Percentiles rank a stretch among this genome's conserved stretches.
phyloP scores from a whole-genome alignment of 2,888 invertebrate species.

The Archips crataeganus region DNA sequence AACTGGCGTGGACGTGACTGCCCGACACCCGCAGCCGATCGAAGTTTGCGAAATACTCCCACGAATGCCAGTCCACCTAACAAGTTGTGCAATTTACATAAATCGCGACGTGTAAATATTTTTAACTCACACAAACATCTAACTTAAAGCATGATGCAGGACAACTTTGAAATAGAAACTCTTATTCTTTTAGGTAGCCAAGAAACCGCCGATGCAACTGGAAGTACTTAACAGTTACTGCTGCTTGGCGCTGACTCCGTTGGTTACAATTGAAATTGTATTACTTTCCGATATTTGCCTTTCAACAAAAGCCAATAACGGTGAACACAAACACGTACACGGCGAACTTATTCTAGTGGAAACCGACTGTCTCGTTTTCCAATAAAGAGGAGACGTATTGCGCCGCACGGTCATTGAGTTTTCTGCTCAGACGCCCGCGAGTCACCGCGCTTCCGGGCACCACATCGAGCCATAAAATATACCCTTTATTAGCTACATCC shows the following conservation, averaged over 20 bases:
- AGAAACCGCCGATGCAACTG: slow-evolving; percentile 27
- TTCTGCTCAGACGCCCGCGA: slow-evolving; percentile 73
- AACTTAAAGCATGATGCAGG: not conserved
- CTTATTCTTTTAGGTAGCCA: not conserved
- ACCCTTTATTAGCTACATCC: not conserved
- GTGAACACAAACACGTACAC: slow-evolving; percentile 71
- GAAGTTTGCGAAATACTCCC: slow-evolving; percentile 58
- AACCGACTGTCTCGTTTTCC: slow-evolving; percentile 80
- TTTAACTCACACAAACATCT: not conserved
- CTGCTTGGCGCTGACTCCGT: slow-evolving; percentile 19
- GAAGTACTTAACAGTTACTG: slow-evolving; percentile 35
- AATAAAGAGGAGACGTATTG: slow-evolving; percentile 81
- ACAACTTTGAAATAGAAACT: not conserved
- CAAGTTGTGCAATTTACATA: slow-evolving; percentile 59
- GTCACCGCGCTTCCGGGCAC: slow-evolving; percentile 44
- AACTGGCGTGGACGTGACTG: slow-evolving; percentile 67
- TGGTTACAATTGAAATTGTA: slow-evolving; percentile 42
- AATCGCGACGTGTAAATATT: slow-evolving; percentile 49
- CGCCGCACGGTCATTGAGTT: slow-evolving; percentile 76
- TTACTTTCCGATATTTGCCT: slow-evolving; percentile 67
- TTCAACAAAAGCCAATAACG: slow-evolving; percentile 72
- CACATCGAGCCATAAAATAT: slow-evolving; percentile 1
- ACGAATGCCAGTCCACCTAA: slow-evolving; percentile 55
- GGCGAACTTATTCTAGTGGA: slow-evolving; percentile 70
- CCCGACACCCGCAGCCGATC: slow-evolving; percentile 50